Evolutionary conservation across 2,113 vertebrate genomes (phyloP).

Genomic region (Sclerurus mexicanus): DNA sequence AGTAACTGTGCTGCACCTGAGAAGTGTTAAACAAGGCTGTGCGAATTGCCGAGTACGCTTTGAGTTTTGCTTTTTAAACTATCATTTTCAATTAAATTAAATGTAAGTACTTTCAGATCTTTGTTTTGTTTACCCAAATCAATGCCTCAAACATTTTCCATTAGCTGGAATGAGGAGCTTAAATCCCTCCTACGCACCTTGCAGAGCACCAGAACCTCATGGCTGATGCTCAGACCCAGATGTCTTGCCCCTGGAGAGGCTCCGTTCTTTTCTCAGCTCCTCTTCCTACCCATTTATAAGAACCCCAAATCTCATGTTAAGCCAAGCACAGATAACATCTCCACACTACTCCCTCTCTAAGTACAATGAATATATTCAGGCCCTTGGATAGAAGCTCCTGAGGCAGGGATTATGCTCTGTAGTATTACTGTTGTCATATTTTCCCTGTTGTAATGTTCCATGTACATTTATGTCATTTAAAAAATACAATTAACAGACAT

Average conservation of each 20-base stretch:
- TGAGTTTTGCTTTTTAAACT: neutral
- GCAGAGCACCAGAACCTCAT: neutral
- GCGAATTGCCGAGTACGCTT: rapidly evolving
- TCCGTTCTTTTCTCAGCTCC: neutral
- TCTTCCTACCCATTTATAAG: neutral
- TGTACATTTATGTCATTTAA: slow-evolving; percentile 40
- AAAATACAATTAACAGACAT: slow-evolving; percentile 39
- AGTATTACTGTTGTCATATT: slow-evolving; percentile 42
- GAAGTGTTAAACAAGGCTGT: neutral
- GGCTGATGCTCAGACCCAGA: neutral
- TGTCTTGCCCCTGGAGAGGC: neutral
- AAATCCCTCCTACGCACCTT: neutral
- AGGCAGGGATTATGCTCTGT: slow-evolving; percentile 31
- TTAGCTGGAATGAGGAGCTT: neutral
- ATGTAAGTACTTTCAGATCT: neutral
- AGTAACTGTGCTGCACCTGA: neutral
- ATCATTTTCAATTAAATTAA: neutral
- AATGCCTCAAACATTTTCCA: rapidly evolving
- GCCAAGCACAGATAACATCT: neutral
- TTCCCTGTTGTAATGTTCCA: slow-evolving; percentile 54
- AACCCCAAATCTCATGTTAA: neutral
- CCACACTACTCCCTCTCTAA: neutral
- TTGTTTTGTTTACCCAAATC: neutral
- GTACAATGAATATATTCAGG: neutral
- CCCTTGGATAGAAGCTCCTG: neutral